phyloP scores from a whole-genome alignment of 2,113 vertebrate species.

The Hiodon alosoides region DNA sequence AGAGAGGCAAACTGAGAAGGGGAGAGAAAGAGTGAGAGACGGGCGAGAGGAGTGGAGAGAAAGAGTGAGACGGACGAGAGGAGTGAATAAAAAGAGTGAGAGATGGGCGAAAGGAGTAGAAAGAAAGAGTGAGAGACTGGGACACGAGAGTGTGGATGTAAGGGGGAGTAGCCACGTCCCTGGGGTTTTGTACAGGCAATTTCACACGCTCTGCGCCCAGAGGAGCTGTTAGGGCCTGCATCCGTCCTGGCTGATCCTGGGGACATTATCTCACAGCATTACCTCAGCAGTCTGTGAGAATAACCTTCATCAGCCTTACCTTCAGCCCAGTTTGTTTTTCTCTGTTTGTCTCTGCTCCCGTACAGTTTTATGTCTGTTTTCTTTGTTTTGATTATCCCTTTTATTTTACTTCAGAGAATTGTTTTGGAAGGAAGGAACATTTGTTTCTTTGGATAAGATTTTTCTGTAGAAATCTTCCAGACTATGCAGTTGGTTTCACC shows the following conservation, averaged over 20 bases:
- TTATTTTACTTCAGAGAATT: too few relatives aligned
- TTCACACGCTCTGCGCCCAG: slow-evolving; percentile 25
- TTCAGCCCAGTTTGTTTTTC: too few relatives aligned
- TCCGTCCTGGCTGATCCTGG: slow-evolving; percentile 10
- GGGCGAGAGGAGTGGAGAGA: too few relatives aligned
- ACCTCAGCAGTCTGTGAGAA: slow-evolving; percentile 19
- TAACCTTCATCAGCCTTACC: too few relatives aligned
- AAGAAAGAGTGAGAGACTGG: neutral
- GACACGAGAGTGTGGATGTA: slow-evolving; percentile 25
- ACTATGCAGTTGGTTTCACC: too few relatives aligned
- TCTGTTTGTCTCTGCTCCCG: too few relatives aligned
- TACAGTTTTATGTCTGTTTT: too few relatives aligned
- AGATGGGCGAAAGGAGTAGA: neutral
- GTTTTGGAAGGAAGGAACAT: too few relatives aligned
- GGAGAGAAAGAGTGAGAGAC: neutral
- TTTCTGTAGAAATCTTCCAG: too few relatives aligned
- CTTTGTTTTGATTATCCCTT: too few relatives aligned
- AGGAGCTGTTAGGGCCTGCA: slow-evolving; percentile 9
- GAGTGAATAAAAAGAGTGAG: too few relatives aligned
- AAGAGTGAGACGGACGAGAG: neutral
- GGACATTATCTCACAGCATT: slow-evolving; percentile 43
- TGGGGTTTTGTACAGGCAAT: slow-evolving; percentile 18
- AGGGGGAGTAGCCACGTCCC: slow-evolving; percentile 32
- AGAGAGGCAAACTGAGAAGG: neutral
- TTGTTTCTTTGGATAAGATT: too few relatives aligned